A percentile compares a stretch with the other conserved stretches of the same genome.
Conservation (phyloP, 2,797 vertebrate genomes). For the Scyliorhinus canicula region DNA sequence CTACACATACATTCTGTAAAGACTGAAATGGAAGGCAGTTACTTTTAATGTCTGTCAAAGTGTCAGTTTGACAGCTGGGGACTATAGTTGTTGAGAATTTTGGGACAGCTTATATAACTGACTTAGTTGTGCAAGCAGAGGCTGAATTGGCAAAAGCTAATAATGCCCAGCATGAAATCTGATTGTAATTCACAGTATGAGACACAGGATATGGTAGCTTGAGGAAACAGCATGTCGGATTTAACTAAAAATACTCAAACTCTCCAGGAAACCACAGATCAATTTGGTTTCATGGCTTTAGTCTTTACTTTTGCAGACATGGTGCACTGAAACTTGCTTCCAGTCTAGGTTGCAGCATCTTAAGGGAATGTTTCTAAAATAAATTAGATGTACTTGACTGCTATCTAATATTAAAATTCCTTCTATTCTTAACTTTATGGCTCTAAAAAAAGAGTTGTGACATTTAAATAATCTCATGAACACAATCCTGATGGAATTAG, state of each 20-base stretch:
- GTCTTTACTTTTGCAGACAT: background rate
- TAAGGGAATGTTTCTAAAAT: background rate
- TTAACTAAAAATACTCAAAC: constrained; percentile 15
- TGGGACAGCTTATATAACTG: background rate
- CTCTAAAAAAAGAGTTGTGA: background rate
- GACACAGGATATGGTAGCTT: background rate
- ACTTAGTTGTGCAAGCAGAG: constrained; percentile 1
- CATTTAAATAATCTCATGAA: background rate
- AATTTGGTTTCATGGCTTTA: background rate
- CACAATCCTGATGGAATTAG: background rate
- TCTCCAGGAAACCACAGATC: background rate
- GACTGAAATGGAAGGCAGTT: constrained; percentile 31
- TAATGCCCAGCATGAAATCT: constrained; percentile 34
- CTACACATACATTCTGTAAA: background rate
- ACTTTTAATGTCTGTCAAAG: constrained; percentile 20
- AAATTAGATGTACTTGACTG: background rate
- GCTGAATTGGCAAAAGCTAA: constrained; percentile 13
- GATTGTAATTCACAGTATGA: background rate
- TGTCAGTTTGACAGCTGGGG: constrained; percentile 26
- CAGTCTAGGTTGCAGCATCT: background rate
- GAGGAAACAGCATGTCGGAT: background rate
- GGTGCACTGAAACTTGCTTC: background rate
- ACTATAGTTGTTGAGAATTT: constrained; percentile 13
- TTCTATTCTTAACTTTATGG: background rate
- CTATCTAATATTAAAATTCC: background rate